Base-by-base conservation (phyloP, 2,797 vertebrate genomes). In the Gambelia wislizenii region DNA sequence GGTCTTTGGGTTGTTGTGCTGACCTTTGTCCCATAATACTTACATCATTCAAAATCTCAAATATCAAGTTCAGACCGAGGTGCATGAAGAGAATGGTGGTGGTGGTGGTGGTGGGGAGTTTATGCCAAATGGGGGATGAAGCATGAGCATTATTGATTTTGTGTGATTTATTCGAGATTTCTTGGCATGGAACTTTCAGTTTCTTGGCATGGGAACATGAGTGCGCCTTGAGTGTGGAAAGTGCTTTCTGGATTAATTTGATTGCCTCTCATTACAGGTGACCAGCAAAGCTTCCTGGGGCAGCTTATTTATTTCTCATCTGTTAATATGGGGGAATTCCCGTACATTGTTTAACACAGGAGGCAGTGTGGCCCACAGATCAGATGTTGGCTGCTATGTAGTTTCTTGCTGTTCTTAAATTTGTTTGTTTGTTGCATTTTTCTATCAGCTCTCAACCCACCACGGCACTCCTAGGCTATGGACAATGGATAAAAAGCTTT, bases 171-270 rank as follows among this genome's bases (percentile, higher is more conserved):
- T 84, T 54, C 7, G 42, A 84, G 74, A 54, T 30, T 79, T 89
- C 64, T 89, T 84, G 61, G 74, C 76, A 27, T 14, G 9, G 64
- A 39, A 30, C 64, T 79, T 79, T 22, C 39, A 69, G 13, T 49
- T 79, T 80, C 49, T 87, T 80, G 86, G 77, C 85, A 69, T 18
- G 13, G 12, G 72, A 69, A 52, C 25, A 20, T 33, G 22, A 84
- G 18, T 18, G 33, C 16, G 6, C 18, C 36, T 56, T 78, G 59
- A 13, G 61, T 16, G 52, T 9, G 14, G 47, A 69, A 84, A 78
- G 47, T 18, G 22, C 61, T 56, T 83, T 84, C 27, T 12, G 82
- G 87, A 78, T 89, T 84, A 77, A 79, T 79, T 84, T 70, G 22
- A 47, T 79, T 49, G 54, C 42, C 54, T 61, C 44, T 75, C 75